phyloP scores from a whole-genome alignment of 2,888 invertebrate genomes.

The Drosophila maculinotata region DNA sequence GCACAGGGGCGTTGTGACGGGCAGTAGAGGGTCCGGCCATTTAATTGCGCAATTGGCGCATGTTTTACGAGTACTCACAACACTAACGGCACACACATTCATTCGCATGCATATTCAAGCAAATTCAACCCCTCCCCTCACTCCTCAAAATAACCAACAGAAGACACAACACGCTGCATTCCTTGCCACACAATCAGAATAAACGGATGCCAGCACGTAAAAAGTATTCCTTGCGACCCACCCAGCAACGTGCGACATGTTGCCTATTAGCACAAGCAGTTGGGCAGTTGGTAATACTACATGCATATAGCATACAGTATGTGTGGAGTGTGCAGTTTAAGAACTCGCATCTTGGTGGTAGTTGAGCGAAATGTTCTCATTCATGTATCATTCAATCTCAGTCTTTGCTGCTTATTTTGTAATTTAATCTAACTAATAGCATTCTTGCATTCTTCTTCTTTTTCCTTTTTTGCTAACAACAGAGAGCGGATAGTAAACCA shows the following conservation, averaged over 20 bases:
- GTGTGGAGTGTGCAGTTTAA: background rate
- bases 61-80: constrained; percentile 59
- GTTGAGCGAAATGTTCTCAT: background rate
- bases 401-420: too few relatives aligned
- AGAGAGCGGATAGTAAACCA: too few relatives aligned
- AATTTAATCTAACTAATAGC: too few relatives aligned
- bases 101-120: background rate
- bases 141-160: background rate
- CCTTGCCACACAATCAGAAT: too few relatives aligned
- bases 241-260: constrained; percentile 50
- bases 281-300: too few relatives aligned
- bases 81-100: constrained; percentile 11
- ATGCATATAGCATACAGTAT: too few relatives aligned
- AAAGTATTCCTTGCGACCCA: constrained; percentile 1
- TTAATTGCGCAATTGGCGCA: constrained; percentile 76
- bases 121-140: background rate
- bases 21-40: constrained; percentile 27
- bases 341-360: background rate
- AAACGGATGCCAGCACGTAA: constrained; percentile 42
- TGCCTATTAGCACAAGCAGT: constrained; percentile 32
- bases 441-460: too few relatives aligned
- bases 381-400: background rate
- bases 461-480: too few relatives aligned
- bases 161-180: too few relatives aligned
- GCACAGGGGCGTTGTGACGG: background rate